phyloP scores from a whole-genome alignment of 2,797 vertebrate genomes.

The Luscinia luscinia region DNA sequence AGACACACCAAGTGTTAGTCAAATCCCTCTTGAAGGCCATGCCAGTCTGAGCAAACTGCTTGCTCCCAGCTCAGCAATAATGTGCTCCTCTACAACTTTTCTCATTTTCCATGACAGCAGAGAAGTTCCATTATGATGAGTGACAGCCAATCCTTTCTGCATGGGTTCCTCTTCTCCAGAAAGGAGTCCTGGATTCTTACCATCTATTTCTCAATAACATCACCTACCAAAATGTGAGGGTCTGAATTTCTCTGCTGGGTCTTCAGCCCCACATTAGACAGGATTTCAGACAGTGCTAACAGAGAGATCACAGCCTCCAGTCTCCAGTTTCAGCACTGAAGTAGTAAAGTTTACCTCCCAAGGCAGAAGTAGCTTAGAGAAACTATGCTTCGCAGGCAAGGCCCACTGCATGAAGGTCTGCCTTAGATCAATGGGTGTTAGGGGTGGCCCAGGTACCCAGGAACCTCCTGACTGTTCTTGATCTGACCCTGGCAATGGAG shows the following conservation, averaged over 20 bases:
- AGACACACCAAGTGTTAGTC: neutral
- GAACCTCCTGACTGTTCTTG: neutral
- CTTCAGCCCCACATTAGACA: neutral
- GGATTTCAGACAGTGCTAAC: neutral
- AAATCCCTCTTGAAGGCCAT: neutral
- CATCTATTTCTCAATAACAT: neutral
- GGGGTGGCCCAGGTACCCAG: neutral
- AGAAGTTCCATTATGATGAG: neutral
- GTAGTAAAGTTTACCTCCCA: neutral
- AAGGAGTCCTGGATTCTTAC: neutral
- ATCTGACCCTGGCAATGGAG: neutral
- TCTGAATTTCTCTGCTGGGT: neutral
- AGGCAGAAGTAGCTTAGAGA: neutral
- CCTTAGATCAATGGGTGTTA: neutral
- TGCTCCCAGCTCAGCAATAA: neutral
- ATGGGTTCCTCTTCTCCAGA: neutral
- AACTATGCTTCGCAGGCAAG: rapidly evolving
- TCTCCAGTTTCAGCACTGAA: neutral
- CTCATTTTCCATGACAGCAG: neutral
- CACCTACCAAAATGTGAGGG: neutral
- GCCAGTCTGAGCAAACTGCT: neutral
- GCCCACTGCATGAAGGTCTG: neutral
- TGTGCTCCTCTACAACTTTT: neutral
- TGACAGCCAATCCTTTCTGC: neutral
- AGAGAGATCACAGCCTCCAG: neutral